A percentile compares a stretch with the other conserved stretches of the same genome.
phyloP scores from a whole-genome alignment of 1,140 invertebrate genomes.

The Diabrotica virgifera region DNA sequence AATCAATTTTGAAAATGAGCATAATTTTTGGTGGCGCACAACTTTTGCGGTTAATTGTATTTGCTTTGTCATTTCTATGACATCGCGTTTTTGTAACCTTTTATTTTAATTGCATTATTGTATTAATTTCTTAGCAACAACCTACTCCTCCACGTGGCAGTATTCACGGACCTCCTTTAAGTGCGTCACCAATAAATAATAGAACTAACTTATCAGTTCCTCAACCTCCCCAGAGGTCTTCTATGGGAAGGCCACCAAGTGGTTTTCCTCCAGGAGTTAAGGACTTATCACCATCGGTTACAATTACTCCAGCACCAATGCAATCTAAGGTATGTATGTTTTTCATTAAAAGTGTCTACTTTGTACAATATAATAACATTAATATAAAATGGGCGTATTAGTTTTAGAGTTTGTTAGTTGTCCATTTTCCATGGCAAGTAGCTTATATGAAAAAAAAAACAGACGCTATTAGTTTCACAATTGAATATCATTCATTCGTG shows the following conservation, averaged over 20 bases:
- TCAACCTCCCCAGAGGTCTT: slow-evolving; percentile 54
- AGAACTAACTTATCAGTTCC: slow-evolving; percentile 59
- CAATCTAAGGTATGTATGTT: slow-evolving; percentile 53
- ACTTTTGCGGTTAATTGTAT: no score
- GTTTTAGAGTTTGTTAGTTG: no score
- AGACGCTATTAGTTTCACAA: no score
- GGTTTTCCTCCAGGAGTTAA: slow-evolving; percentile 45
- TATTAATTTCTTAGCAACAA: slow-evolving; percentile 46
- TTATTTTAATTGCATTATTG: slow-evolving; percentile 7
- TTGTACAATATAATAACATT: no score
- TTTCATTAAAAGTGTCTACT: no score
- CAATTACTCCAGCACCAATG: slow-evolving; percentile 66
- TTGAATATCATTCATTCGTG: no score
- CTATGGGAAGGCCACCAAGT: slow-evolving; percentile 31
- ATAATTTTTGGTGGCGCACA: no score
- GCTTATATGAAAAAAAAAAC: no score
- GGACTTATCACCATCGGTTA: slow-evolving; percentile 54
- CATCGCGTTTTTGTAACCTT: slow-evolving; percentile 8
- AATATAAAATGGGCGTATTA: no score
- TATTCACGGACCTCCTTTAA: slow-evolving; percentile 55
- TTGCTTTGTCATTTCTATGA: not conserved
- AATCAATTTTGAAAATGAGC: no score
- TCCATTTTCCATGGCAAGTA: no score
- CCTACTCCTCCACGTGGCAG: slow-evolving; percentile 55
- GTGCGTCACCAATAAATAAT: slow-evolving; percentile 48